These are phyloP conservation scores for Tethea ocularis DNA, from an alignment of 2,888 invertebrate species.

Conservation along the genomic window DNA sequence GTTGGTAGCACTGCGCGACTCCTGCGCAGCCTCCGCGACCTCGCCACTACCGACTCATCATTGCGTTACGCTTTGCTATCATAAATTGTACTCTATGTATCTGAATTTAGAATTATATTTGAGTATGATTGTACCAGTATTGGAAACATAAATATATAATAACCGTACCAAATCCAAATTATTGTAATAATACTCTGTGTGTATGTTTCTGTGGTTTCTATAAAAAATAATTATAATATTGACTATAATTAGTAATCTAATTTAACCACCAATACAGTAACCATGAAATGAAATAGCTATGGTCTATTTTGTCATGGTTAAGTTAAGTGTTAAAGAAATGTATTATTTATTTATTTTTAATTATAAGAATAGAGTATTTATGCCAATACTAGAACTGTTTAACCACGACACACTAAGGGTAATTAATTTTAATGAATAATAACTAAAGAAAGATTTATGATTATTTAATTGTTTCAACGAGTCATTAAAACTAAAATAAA, in stretches of 20 bases:
- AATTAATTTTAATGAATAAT: background rate
- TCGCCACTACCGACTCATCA: constrained; percentile 42
- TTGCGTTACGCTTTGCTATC: constrained; percentile 27
- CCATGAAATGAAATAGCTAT: too few species aligned
- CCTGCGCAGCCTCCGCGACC: constrained; percentile 71
- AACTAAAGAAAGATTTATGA: background rate
- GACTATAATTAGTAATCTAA: too few species aligned
- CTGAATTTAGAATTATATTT: background rate
- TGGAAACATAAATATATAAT: too few species aligned
- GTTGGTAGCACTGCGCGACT: constrained; percentile 70
- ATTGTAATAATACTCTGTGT: too few species aligned
- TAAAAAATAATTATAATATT: too few species aligned
- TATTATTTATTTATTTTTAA: background rate
- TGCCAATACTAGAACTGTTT: background rate
- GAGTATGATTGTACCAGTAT: background rate
- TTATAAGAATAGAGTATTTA: background rate
- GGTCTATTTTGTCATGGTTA: too few species aligned
- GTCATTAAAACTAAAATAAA: background rate
- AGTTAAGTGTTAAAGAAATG: background rate
- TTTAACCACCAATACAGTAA: too few species aligned
- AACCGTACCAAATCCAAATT: background rate
- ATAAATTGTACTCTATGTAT: background rate
- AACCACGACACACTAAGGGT: background rate
- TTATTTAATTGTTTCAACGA: background rate
- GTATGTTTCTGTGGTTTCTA: too few species aligned